Evolutionary conservation across 2,888 invertebrate genomes (phyloP), one percentile per base, ranked within the genome.

Genomic region (Heliconius sara): DNA sequence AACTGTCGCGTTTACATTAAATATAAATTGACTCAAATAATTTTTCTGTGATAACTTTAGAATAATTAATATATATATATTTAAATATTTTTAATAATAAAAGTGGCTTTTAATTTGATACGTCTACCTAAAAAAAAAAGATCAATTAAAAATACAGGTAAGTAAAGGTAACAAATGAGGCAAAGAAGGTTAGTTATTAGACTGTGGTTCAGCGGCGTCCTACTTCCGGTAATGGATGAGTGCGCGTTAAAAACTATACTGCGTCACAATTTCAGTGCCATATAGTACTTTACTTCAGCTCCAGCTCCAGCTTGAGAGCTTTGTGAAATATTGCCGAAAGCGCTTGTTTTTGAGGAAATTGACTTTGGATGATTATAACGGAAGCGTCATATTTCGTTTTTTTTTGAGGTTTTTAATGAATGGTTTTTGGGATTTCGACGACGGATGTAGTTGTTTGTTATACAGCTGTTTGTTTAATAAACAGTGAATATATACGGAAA

Each of bases 171-270:
- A 43, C 16, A 43, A 70, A 70, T 25, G 19, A 47, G 27, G 12
- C 30, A 72, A 57, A 57, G 22, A 16, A 73, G n/a, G 34, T 73
- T 16, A 72, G 73, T 13, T 34, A 47, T 47, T 70, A 73, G 34
- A 60, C 34, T 73, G 34, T 73, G 73, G 73, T 39, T 16, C 34
- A 34, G 73, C 60, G 16, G 73, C 7, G 73, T 39, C 73, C 73
- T 19, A 73, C 60, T 60, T 73, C n/a, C 30, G n/a, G n/a, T 73
- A 73, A 73, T 73, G 60, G 60, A 73, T 73, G 60, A 73, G 60
- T 34, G 25, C 73, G 57, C 73, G 73, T 60, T 73, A 73, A 73
- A 73, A 73, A 73, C 60, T 73, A 60, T 34, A 13, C 73, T 60
- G 60, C 73, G 73, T 34, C 57, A 39, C 73, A n/a, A 25, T 60